phyloP scores from a whole-genome alignment of 2,797 vertebrate species.

The Psittacula derbiana region DNA sequence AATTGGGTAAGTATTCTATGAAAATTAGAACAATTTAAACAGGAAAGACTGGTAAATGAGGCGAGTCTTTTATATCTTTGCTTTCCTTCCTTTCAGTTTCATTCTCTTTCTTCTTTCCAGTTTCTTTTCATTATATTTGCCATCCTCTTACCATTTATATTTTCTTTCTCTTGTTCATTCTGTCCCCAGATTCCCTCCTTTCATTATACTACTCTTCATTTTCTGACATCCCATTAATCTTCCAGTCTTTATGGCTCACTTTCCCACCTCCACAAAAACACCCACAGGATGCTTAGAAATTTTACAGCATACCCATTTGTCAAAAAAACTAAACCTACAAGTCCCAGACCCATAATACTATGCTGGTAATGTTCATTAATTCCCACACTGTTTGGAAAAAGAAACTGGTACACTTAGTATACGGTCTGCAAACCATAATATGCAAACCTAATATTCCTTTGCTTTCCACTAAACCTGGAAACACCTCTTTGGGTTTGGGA shows the following conservation, averaged over 20 bases:
- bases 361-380: conserved; percentile 54
- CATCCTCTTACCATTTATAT: neutral
- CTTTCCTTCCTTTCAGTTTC: conserved; percentile 23
- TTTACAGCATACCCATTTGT: conserved; percentile 54
- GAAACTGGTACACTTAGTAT: conserved; percentile 29
- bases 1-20: neutral
- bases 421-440: conserved; percentile 19
- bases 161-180: conserved; percentile 40
- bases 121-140: conserved; percentile 6
- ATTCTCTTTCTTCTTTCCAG: neutral
- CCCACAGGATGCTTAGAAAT: conserved; percentile 58
- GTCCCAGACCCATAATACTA: conserved; percentile 44
- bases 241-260: conserved; percentile 51
- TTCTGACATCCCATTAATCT: conserved; percentile 60
- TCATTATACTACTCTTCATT: conserved; percentile 52
- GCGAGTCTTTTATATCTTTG: neutral
- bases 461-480: neutral
- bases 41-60: neutral
- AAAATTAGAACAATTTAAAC: neutral
- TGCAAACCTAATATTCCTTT: neutral
- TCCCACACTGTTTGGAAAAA: conserved; percentile 60
- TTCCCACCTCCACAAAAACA: conserved; percentile 58
- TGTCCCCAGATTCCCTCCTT: conserved; percentile 43
- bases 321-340: conserved; percentile 51
- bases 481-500: neutral